These are phyloP conservation scores for Pentalonia nigronervosa DNA, from an alignment of 1,140 invertebrate genomes.

Conservation along the genomic window DNA sequence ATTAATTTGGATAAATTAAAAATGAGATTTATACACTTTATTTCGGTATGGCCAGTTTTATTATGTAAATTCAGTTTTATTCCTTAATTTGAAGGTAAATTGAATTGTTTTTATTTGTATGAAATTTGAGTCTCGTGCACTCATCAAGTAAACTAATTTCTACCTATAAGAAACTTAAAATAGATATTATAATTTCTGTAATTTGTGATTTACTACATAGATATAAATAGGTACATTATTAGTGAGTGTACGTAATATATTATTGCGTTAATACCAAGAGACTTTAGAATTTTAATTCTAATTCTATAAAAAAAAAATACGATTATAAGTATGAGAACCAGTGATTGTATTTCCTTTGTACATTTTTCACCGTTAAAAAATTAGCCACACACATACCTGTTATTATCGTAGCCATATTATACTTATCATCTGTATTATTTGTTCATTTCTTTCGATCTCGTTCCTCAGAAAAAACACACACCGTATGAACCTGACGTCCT, in stretches of 20 bases:
- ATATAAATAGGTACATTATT: background rate
- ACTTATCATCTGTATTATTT: background rate
- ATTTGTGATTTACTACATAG: background rate
- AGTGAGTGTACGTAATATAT: background rate
- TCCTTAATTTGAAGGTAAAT: background rate
- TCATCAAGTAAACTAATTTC: background rate
- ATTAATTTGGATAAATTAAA: background rate
- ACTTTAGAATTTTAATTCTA: background rate
- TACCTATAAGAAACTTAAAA: background rate
- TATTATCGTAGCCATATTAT: constrained; percentile 35
- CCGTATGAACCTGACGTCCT: background rate
- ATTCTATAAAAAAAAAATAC: constrained; percentile 3
- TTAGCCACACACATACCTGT: constrained; percentile 37
- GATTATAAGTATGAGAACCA: background rate
- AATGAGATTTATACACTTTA: background rate
- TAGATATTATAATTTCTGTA: background rate
- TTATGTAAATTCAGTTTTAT: background rate
- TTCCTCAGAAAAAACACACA: background rate
- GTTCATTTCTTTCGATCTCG: background rate
- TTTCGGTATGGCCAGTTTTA: background rate
- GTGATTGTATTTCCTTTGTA: constrained; percentile 24
- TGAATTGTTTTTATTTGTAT: background rate
- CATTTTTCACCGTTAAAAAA: constrained; percentile 45
- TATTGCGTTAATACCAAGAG: background rate
- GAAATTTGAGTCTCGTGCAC: background rate